Evolutionary conservation across 2,113 vertebrate species (phyloP).

Genomic region (Indicator indicator): DNA sequence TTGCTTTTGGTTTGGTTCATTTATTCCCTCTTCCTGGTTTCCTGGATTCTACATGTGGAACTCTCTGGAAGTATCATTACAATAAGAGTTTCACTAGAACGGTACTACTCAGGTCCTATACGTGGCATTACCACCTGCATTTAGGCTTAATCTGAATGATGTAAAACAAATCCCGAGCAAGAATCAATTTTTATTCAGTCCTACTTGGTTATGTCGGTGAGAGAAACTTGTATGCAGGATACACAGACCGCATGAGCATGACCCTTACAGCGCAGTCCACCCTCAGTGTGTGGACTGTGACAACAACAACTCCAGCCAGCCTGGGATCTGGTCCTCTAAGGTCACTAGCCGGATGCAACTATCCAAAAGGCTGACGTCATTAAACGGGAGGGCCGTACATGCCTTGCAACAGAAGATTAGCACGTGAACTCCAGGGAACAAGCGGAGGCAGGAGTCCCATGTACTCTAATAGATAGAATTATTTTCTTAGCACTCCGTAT

Average conservation of each 20-base stretch:
- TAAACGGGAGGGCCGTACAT: neutral
- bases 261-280: neutral
- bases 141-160: neutral
- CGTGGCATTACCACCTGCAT: neutral
- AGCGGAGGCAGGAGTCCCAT: neutral
- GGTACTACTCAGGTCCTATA: neutral
- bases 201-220: neutral
- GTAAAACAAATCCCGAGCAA: neutral
- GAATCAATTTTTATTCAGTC: neutral
- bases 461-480: neutral
- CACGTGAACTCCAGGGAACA: neutral
- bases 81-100: neutral
- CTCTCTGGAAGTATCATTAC: conserved; percentile 33
- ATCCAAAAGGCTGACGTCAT: neutral
- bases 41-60: conserved; percentile 39
- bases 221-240: neutral
- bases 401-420: neutral
- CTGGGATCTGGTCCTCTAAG: neutral
- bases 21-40: conserved; percentile 34
- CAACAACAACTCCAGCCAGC: neutral
- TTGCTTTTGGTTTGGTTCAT: conserved; percentile 27
- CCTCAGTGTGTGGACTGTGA: neutral
- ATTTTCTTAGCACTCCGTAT: neutral
- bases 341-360: neutral
- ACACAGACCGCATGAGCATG: neutral